Percentiles rank a stretch among this genome's conserved stretches.
phyloP scores from a whole-genome alignment of 2,888 invertebrate species.

The Busseola fusca region DNA sequence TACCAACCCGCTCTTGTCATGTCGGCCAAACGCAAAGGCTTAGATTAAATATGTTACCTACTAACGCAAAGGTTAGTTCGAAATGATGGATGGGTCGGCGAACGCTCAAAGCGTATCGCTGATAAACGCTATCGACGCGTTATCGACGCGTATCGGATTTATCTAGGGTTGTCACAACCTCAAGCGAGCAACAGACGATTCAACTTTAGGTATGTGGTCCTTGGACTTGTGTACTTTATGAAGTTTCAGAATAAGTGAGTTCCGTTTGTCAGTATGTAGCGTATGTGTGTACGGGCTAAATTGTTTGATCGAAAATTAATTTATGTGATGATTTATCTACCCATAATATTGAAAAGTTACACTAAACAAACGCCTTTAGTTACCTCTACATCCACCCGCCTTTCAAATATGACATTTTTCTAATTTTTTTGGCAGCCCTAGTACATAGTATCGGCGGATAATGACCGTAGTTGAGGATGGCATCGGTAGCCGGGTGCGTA shows the following conservation, averaged over 20 bases:
- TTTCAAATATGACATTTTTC: not conserved
- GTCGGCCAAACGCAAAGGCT: conserved; percentile 84
- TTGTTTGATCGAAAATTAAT: not conserved
- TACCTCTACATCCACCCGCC: not conserved
- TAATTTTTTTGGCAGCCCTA: conserved; percentile 63
- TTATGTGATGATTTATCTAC: not conserved
- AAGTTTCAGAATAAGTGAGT: not conserved
- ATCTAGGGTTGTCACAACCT: conserved; percentile 69
- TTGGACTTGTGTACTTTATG: conserved; percentile 16
- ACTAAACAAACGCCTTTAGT: not conserved
- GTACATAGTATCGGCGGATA: conserved; percentile 52
- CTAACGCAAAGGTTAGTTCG: conserved; percentile 70
- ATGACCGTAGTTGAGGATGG: conserved; percentile 64
- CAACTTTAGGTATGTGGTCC: conserved; percentile 30
- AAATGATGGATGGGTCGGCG: conserved; percentile 87
- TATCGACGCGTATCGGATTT: conserved; percentile 76
- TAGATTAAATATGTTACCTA: conserved; percentile 73
- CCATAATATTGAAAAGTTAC: not conserved
- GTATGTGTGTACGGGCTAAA: too few relatives aligned
- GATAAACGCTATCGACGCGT: conserved; percentile 79
- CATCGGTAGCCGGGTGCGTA: conserved; percentile 69
- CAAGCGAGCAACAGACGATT: conserved; percentile 6
- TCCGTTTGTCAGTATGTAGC: not conserved
- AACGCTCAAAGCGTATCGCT: conserved; percentile 83
- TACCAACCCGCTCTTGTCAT: conserved; percentile 77